A percentile compares a stretch with the other conserved stretches of the same genome.
Conservation (phyloP, 2,797 vertebrate genomes). For the Ctenosaura bakeri region DNA sequence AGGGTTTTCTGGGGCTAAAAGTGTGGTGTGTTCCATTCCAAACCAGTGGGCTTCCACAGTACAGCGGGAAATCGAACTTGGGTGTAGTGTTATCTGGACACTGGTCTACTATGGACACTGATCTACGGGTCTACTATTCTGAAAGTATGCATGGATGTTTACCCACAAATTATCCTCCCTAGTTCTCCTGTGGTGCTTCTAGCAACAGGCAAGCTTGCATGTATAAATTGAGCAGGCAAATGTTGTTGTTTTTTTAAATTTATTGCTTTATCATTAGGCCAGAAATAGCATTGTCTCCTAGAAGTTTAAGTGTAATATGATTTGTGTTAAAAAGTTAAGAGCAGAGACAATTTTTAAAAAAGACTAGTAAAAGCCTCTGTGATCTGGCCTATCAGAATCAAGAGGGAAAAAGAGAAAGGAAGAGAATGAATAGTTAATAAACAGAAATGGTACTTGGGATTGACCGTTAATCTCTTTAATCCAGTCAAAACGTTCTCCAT, state of each 20-base stretch:
- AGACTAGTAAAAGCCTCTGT: not conserved
- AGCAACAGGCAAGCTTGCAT: not conserved
- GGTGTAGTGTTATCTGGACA: too few relatives aligned
- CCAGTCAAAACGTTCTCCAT: constrained; percentile 62
- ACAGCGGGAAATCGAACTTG: not conserved
- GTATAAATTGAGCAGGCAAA: not conserved
- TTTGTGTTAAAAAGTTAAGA: not conserved
- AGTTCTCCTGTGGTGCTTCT: not conserved
- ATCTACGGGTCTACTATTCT: not conserved
- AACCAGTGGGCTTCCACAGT: too few relatives aligned
- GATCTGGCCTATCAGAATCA: not conserved
- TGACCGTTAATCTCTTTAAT: accelerated
- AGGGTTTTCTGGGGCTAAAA: too few relatives aligned
- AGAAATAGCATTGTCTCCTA: not conserved
- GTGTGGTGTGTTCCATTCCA: too few relatives aligned
- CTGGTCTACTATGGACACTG: not conserved
- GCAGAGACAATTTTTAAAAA: not conserved
- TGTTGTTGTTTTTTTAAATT: too few relatives aligned
- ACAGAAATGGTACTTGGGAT: constrained; percentile 49
- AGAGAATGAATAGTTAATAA: constrained; percentile 44
- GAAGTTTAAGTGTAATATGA: not conserved
- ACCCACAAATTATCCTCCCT: not conserved
- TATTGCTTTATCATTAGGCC: not conserved
- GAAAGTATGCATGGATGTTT: not conserved
- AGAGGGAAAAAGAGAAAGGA: constrained; percentile 31